A percentile compares a stretch with the other conserved stretches of the same genome.
Evolutionary conservation across 2,113 vertebrate species (phyloP).

Genomic region (Porphyrio hochstetteri): DNA sequence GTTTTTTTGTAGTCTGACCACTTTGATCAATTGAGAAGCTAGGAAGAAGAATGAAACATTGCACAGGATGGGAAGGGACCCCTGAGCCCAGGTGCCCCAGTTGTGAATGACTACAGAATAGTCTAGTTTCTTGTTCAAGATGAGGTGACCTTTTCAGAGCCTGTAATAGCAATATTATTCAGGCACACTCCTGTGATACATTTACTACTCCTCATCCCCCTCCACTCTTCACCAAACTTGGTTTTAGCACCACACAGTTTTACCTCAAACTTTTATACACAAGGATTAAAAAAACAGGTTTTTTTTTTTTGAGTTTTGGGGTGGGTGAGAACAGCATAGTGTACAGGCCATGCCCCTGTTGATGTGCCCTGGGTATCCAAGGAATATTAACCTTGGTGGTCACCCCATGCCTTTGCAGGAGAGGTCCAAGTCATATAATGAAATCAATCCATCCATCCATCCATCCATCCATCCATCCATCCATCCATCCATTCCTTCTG

Average conservation of each 20-base stretch:
- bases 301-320: neutral
- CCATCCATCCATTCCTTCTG: neutral
- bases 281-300: neutral
- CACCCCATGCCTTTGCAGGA: neutral
- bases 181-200: neutral
- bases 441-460: neutral
- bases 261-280: neutral
- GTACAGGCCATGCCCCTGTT: neutral
- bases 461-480: neutral
- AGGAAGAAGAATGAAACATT: neutral
- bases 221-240: neutral
- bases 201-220: neutral
- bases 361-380: neutral
- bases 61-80: neutral
- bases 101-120: neutral
- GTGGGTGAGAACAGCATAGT: neutral
- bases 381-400: fast-evolving
- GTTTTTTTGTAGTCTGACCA: neutral
- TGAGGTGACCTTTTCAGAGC: neutral
- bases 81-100: neutral
- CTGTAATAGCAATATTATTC: neutral
- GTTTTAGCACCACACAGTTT: neutral
- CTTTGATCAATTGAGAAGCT: neutral
- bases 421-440: neutral
- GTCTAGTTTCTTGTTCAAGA: neutral